Base-by-base conservation (phyloP, 2,888 invertebrate genomes). In the Trichogramma evanescens region DNA sequence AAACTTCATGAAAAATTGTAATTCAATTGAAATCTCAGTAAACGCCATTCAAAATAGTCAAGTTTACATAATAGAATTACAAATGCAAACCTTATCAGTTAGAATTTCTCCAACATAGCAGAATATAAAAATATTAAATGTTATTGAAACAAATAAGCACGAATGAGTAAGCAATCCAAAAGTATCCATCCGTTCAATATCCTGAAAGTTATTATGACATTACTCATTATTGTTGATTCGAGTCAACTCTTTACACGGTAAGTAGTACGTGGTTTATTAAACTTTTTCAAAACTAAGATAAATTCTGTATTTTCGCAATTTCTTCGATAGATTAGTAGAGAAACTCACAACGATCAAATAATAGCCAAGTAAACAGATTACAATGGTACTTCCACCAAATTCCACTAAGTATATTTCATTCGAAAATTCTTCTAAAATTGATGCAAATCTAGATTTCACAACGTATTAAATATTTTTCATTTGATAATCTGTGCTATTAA, bases 351-450 rank as follows among this genome's bases (percentile, higher is more conserved):
- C 56, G 49, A 69, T 64, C 41, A 67, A 58, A 52, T 66, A 67
- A 63, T 69, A 68, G 6, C 68, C 69, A 6, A 68, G 50, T 3
- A 69, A 56, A 51, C 69, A 69, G 8, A 69, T 62, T 41, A 62
- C 64, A 13, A 65, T 62, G 1, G 68, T 67, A 41, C 67, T 66
- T 0, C 68, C 67, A 45, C 64, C 56, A 8, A 69, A 55, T 57
- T 69, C 69, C 1, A 68, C 66, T 7, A 69, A 65, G 43, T 61
- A 66, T 46, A 69, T 66, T 40, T 64, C 65, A 0, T 65, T 62
- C 4, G 68, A 62, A 6, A 58, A 57, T 6, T 48, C 49, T 39
- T 62, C 62, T 41, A 58, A 26, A 38, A 52, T 55, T 6, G 49
- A 26, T 41, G 49, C 58, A 43, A 58, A 62, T 10, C 62, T 62